Conservation (phyloP, 2,888 invertebrate genomes). For the Thymelicus lineola region DNA sequence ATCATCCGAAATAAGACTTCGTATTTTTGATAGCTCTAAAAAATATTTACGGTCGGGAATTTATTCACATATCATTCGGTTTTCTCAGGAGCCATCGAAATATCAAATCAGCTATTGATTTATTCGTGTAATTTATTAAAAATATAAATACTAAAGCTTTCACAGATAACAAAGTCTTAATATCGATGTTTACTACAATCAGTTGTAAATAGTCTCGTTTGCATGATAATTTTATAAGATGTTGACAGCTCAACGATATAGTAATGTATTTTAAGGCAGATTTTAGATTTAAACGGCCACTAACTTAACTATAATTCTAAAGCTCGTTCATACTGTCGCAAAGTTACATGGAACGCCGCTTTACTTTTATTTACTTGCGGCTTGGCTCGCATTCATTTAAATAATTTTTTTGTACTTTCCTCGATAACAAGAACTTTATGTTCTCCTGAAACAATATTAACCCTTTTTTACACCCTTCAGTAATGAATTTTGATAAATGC, state of each 20-base stretch:
- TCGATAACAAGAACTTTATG: too few relatives aligned
- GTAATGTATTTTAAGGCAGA: conserved; percentile 66
- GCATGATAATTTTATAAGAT: conserved; percentile 73
- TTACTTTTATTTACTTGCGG: too few relatives aligned
- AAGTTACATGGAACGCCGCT: neutral
- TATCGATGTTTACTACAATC: conserved; percentile 49
- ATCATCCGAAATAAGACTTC: conserved; percentile 45
- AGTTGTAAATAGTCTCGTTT: conserved; percentile 74
- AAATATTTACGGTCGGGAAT: neutral
- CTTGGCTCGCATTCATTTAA: too few relatives aligned
- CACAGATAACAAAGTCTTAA: conserved; percentile 45
- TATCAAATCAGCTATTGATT: conserved; percentile 1
- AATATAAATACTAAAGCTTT: conserved; percentile 48
- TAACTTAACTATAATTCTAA: conserved; percentile 42
- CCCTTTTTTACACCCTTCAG: too few relatives aligned
- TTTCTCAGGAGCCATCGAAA: neutral
- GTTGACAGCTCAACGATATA: conserved; percentile 80
- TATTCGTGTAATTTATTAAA: conserved; percentile 12
- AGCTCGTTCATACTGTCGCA: conserved; percentile 29
- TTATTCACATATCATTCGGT: conserved; percentile 8
- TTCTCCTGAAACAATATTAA: too few relatives aligned
- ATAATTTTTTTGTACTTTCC: too few relatives aligned
- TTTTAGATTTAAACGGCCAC: conserved; percentile 63
- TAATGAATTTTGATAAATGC: too few relatives aligned
- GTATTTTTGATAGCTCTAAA: conserved; percentile 51